Base-by-base conservation (phyloP, 2,797 vertebrate species). In the Pangasius mekongensis region DNA sequence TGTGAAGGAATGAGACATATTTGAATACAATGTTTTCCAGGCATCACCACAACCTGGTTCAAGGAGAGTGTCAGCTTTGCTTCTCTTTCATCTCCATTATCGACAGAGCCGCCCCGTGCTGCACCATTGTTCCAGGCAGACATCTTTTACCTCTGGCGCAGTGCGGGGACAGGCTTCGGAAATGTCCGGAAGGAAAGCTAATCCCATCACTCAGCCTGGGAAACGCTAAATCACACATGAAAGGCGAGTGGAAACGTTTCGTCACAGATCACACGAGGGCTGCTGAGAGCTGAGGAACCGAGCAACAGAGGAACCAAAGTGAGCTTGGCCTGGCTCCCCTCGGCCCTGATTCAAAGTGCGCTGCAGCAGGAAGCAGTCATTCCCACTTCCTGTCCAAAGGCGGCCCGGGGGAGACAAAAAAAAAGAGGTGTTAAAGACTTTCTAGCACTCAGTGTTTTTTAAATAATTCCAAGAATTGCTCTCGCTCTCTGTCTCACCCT, bases 151-250 rank as follows among this genome's bases (percentile, higher is more conserved):
- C 86, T 89, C 89, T 78, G 89, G 89, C 64, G 56, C 86, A 87
- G 74, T 73, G 83, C 43, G 82, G 76, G 89, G 83, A 89, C 76
- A 47, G 82, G 86, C 89, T 89, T 85, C 66, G 83, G 86, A 89
- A 89, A 89, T 85, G 86, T 89, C 89, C 89, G 89, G 89, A 89
- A 89, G 89, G 89, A 89, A 89, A 89, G 89, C 89, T 89, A 89
- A 89, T 89, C 89, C 86, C 89, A 87, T 89, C 89, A 89, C 86
- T 89, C 89, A 87, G 74, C 66, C 91, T 85, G 74, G 95, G 95
- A 95, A 95, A 91, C 93, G 89, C 89, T 95, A 94, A 95, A 94
- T 95, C 95, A 95, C 91, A 93, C 93, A 95, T 95, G 92, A 95
- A 95, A 95, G 93, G 89, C 11, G 86, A 86, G 89, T 89, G 94